Evolutionary conservation across 2,113 vertebrate genomes (phyloP).

Genomic region (Crotalus horridus): DNA sequence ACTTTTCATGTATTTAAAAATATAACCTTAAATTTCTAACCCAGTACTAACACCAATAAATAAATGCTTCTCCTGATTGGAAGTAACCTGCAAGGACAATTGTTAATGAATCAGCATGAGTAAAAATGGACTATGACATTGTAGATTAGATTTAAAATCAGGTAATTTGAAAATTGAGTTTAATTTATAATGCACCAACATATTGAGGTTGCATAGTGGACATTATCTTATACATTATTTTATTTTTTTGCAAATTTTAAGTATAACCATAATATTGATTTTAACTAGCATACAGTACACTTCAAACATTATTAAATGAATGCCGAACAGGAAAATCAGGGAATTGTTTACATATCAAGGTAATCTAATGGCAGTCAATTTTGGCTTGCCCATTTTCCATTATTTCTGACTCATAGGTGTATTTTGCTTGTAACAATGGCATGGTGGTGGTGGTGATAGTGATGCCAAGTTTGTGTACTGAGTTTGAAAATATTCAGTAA

Average conservation of each 20-base stretch:
- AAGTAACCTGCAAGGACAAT: too few relatives aligned
- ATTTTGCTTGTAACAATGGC: neutral
- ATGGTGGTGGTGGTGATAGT: neutral
- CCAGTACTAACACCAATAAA: too few relatives aligned
- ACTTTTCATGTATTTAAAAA: neutral
- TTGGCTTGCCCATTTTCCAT: conserved; percentile 11
- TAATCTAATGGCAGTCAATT: neutral
- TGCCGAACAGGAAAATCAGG: neutral
- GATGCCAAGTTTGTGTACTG: neutral
- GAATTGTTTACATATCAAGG: neutral
- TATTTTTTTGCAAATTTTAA: neutral
- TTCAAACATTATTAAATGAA: neutral
- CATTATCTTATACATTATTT: neutral
- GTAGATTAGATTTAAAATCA: neutral
- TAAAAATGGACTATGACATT: too few relatives aligned
- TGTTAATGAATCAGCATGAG: too few relatives aligned
- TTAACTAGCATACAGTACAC: neutral
- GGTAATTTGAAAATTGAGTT: neutral
- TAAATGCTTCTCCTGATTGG: too few relatives aligned
- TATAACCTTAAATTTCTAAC: neutral
- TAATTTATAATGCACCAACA: neutral
- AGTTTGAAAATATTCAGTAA: conserved; percentile 17
- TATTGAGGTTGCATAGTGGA: neutral
- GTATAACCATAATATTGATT: neutral
- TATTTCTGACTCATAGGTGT: conserved; percentile 19